Evolutionary conservation across 2,888 invertebrate species (phyloP), one percentile per base, ranked within the genome.

Genomic region (Euzophera pinguis): DNA sequence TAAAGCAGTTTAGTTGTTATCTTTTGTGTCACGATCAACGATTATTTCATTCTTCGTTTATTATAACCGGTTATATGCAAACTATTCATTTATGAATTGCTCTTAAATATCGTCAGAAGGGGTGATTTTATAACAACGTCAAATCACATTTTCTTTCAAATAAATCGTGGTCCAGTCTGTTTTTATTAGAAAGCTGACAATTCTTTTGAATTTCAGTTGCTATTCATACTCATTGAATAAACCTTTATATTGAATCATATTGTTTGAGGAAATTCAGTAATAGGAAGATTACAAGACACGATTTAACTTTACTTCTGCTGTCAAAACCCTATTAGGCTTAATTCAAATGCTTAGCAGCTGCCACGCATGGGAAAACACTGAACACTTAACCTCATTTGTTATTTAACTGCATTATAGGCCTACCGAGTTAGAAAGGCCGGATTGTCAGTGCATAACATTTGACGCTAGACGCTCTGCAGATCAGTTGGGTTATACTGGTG

Each of bases 361-460:
- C 81, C 73, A 75, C 75, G 81, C 82, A 80, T 82, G 77, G 74
- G 63, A 73, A 70, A 76, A 74, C 75, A 75, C 71, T 64, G 63
- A 74, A 70, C 77, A 80, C 84, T 85, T 86, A 88, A 86, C 87
- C 87, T 83, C 83, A 71, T 84, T 88, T 69, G 81, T 77, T 79
- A 65, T 78, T 78, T 81, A 83, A 80, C 85, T 86, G 84, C 85
- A 86, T 79, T 84, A 81, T 81, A 74, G 69, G 57, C 58, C 77
- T 67, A 56, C 74, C 49, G 61, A 65, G 58, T 81, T 71, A 56
- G 54, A 62, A 56, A 71, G 66, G 56, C 43, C 54, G 50, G 58
- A 54, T 54, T 52, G 52, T 53, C 49, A 59, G 59, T 57, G 53
- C 51, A 50, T 53, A n/a, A 53, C 43, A 53, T 63, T 47, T 45